Base-by-base conservation (phyloP, 92 coral and sea anemone species). In the Epizoanthus rinbou region DNA sequence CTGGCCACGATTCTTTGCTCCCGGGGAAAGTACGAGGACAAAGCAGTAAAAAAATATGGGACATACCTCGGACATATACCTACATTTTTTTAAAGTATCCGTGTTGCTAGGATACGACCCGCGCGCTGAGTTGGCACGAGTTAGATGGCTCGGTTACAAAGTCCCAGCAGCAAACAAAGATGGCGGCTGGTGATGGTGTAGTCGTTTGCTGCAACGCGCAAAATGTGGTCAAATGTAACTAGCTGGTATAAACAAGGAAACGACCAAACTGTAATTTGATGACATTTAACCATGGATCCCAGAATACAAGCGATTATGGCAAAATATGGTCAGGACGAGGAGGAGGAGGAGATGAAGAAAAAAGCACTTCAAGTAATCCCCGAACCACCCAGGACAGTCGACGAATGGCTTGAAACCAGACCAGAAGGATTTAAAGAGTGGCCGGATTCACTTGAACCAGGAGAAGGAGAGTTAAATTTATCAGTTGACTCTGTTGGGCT, bases 401-500 rank as follows among this genome's bases (percentile, higher is more conserved):
- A 95, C 41, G 94, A 95, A 18, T 95, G 93, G 95, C 43, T 95
- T 23, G 88, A 84, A 18, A 80, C 63, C 41, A 37, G 90, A 5
- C 92, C 93, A 0, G 56, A 72, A 67, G 92, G 91, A 18, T 56
- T 85, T 13, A 28, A 25, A 41, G 85, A 80, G 6, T 93, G 98
- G 96, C 98, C 98, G 1, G 88, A 87, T n/a, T 65, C 80, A 3
- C 24, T 85, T 13, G 98, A 86, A 0, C 75, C 79, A 13, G 98
- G 87, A 35, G 79, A 86, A 71, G 85, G 83, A 22, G 82, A 91
- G 28, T 82, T 91, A 18, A 83, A 85, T 35, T 50, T 95, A 19
- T 75, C 98, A 18, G 87, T 90, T 0, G 89, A 92, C 56, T 84
- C 93, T 35, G 98, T 88, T 22, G 98, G 98, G 73, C 86, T 94